These are phyloP conservation scores for Hydrochoerus hydrochaeris DNA, from an alignment of 2,113 vertebrate species.

Conservation along the genomic window DNA sequence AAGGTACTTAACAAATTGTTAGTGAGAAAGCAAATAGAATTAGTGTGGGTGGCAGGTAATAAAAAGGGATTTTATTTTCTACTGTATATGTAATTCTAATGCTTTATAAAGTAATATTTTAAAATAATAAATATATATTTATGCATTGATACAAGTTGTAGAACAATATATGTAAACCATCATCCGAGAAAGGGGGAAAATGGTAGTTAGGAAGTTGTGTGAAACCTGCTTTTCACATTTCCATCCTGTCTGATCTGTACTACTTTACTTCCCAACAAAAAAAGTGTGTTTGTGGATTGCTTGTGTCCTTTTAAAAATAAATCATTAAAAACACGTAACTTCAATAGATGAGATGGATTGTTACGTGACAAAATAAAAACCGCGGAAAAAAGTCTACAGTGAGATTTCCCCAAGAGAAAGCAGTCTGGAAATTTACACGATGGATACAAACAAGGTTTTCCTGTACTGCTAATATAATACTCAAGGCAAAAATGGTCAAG, in stretches of 20 bases:
- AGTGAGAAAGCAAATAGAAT: constrained; percentile 25
- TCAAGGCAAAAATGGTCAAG: background rate
- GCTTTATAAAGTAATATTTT: background rate
- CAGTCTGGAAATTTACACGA: background rate
- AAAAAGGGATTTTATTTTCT: background rate
- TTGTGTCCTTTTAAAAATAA: constrained; percentile 39
- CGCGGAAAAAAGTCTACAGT: background rate
- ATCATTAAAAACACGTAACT: constrained; percentile 39
- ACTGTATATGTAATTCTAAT: background rate
- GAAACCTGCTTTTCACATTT: constrained; percentile 35
- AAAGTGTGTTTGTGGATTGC: constrained; percentile 29
- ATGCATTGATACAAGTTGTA: constrained; percentile 21
- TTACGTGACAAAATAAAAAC: constrained; percentile 53
- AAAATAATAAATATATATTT: constrained; percentile 14
- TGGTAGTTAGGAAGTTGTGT: background rate
- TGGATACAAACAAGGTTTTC: constrained; percentile 1
- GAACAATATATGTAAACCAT: background rate
- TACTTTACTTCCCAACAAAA: constrained; percentile 28
- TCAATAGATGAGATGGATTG: background rate
- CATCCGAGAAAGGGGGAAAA: background rate
- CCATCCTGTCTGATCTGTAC: background rate
- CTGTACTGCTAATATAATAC: constrained; percentile 1
- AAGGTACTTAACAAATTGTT: background rate
- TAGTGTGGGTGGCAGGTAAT: background rate
- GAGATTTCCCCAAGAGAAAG: background rate